phyloP scores from a whole-genome alignment of 1,140 invertebrate genomes.

The Coelopa frigida region DNA sequence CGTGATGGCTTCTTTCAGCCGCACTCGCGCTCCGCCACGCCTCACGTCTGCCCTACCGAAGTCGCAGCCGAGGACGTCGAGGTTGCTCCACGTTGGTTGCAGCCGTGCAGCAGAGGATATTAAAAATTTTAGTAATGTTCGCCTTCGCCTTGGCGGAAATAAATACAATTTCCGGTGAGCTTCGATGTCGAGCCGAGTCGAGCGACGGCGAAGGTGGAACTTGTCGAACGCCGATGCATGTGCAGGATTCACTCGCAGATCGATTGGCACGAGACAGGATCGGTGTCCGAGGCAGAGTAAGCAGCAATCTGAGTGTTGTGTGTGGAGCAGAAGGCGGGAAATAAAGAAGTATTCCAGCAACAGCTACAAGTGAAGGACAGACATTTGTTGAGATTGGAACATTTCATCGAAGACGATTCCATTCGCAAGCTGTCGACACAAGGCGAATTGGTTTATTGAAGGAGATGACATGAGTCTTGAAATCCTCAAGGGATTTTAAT shows the following conservation, averaged over 20 bases:
- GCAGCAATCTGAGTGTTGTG: neutral
- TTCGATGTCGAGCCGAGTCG: neutral
- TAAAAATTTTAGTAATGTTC: conserved; percentile 9
- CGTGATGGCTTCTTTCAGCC: conserved; percentile 6
- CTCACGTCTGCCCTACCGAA: neutral
- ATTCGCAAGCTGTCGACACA: too few relatives aligned
- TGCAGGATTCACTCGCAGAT: neutral
- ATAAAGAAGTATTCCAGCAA: neutral
- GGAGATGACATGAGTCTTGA: too few relatives aligned
- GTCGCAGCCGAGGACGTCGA: neutral
- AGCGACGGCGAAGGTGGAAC: conserved; percentile 1
- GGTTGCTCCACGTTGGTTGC: neutral
- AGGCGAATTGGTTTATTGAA: too few relatives aligned
- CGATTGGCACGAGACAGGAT: neutral
- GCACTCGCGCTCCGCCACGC: conserved; percentile 1
- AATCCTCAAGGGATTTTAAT: too few relatives aligned
- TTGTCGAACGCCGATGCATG: neutral
- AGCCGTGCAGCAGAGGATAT: conserved; percentile 6
- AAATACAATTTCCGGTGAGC: conserved; percentile 14
- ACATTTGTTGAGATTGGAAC: too few relatives aligned
- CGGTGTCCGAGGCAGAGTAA: neutral
- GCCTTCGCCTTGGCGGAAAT: conserved; percentile 13
- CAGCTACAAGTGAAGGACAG: too few relatives aligned
- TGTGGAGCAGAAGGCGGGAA: neutral
- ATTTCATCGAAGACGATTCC: too few relatives aligned